phyloP scores from a whole-genome alignment of 35 echinoderm and acorn worm genomes.

The Acanthaster planci region DNA sequence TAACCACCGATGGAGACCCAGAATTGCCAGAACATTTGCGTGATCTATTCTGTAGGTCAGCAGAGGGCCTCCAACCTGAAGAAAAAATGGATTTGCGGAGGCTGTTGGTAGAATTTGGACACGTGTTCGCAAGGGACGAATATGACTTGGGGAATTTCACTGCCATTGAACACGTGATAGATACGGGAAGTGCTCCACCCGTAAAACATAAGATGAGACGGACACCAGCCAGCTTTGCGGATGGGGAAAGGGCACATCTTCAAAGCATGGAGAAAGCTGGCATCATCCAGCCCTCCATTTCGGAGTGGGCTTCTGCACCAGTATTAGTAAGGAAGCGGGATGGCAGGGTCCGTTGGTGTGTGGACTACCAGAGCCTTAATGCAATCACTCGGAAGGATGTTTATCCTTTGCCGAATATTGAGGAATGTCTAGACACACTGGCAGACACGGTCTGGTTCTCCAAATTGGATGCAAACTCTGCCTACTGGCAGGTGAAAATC shows the following conservation, averaged over 20 bases:
- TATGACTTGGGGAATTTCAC: conserved; percentile 56
- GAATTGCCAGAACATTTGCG: conserved; percentile 26
- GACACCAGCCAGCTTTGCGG: conserved; percentile 44
- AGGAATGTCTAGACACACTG: conserved; percentile 53
- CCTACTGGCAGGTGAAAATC: conserved; percentile 55
- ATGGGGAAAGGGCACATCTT: conserved; percentile 40
- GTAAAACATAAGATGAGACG: conserved; percentile 57
- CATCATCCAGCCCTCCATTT: conserved; percentile 62
- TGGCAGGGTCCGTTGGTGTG: conserved; percentile 56
- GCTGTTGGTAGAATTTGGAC: conserved; percentile 20
- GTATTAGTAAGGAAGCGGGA: conserved; percentile 64
- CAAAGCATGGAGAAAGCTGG: conserved; percentile 53
- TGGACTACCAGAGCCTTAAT: conserved; percentile 57
- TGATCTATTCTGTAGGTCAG: conserved; percentile 20
- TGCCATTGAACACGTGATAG: conserved; percentile 33
- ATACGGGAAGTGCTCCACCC: conserved; percentile 43
- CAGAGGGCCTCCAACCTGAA: neutral
- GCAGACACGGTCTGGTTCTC: conserved; percentile 61
- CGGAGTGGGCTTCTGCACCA: conserved; percentile 60
- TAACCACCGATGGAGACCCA: neutral
- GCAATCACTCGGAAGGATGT: conserved; percentile 53
- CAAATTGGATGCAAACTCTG: conserved; percentile 53
- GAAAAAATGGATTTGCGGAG: neutral
- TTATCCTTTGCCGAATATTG: conserved; percentile 45
- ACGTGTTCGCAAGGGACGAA: conserved; percentile 50